Evolutionary conservation across 2,797 vertebrate species (phyloP).

Genomic region (Saxicola maurus): DNA sequence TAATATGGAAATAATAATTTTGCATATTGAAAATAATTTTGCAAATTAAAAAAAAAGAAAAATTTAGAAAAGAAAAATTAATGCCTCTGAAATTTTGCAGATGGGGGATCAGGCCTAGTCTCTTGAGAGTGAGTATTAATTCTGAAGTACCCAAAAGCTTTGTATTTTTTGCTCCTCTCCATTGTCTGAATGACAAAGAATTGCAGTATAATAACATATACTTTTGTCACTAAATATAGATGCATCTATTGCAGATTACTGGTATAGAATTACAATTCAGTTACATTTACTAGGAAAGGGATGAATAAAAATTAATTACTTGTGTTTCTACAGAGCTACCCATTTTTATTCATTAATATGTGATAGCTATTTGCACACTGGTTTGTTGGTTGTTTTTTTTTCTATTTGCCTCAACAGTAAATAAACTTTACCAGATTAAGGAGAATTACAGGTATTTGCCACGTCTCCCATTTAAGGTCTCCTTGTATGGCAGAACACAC

Average conservation of each 20-base stretch:
- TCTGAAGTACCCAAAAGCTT: background rate
- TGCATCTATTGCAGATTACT: background rate
- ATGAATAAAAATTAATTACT: background rate
- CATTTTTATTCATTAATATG: conserved; percentile 20
- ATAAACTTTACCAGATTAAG: background rate
- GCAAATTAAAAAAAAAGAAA: background rate
- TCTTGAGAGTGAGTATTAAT: background rate
- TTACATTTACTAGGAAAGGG: background rate
- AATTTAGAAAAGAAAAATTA: background rate
- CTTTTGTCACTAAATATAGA: background rate
- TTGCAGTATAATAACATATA: background rate
- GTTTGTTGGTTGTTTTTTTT: background rate
- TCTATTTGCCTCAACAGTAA: background rate
- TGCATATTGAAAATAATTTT: background rate
- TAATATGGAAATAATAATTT: background rate
- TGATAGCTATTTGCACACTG: conserved; percentile 23
- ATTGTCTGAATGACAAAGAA: background rate
- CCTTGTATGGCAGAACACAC: background rate
- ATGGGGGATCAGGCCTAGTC: background rate
- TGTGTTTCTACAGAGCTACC: background rate
- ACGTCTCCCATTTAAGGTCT: background rate
- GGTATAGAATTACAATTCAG: background rate
- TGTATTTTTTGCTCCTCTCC: background rate
- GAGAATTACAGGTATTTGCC: background rate
- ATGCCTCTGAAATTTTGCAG: background rate